A percentile compares a stretch with the other conserved stretches of the same genome.
phyloP scores from a whole-genome alignment of 1,140 invertebrate species.

The Brachionus sp. region DNA sequence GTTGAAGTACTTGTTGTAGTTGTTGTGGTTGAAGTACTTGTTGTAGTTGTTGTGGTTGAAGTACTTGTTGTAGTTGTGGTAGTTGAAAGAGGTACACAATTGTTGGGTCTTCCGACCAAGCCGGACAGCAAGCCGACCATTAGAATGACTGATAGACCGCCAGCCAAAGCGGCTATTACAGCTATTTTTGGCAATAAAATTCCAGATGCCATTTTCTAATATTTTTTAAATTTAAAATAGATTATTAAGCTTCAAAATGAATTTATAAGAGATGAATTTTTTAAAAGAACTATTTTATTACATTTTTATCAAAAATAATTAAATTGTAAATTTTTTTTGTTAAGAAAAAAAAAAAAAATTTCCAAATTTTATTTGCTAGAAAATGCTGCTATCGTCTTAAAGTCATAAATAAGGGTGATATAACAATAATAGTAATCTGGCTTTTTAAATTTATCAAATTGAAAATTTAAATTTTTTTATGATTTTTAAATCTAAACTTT shows the following conservation, averaged over 20 bases:
- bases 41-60: constrained; percentile 50
- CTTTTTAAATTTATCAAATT: too few relatives aligned
- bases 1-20: constrained; percentile 56
- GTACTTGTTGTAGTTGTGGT: constrained; percentile 53
- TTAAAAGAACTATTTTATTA: background rate
- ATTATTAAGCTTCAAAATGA: background rate
- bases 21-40: constrained; percentile 51
- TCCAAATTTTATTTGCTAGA: background rate
- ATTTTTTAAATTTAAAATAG: background rate
- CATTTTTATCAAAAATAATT: background rate
- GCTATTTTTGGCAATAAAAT: background rate
- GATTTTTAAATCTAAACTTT: too few relatives aligned
- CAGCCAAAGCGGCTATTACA: background rate
- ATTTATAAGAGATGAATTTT: background rate
- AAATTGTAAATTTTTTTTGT: background rate
- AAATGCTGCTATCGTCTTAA: background rate
- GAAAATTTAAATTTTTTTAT: too few relatives aligned
- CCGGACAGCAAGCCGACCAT: background rate
- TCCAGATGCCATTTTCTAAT: background rate
- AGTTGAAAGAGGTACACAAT: constrained; percentile 55
- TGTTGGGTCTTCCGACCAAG: background rate
- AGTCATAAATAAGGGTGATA: too few relatives aligned
- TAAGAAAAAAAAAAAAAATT: background rate
- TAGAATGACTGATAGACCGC: background rate
- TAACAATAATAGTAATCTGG: too few relatives aligned